phyloP scores from a whole-genome alignment of 2,888 invertebrate species.

The Salpingus planirostris region DNA sequence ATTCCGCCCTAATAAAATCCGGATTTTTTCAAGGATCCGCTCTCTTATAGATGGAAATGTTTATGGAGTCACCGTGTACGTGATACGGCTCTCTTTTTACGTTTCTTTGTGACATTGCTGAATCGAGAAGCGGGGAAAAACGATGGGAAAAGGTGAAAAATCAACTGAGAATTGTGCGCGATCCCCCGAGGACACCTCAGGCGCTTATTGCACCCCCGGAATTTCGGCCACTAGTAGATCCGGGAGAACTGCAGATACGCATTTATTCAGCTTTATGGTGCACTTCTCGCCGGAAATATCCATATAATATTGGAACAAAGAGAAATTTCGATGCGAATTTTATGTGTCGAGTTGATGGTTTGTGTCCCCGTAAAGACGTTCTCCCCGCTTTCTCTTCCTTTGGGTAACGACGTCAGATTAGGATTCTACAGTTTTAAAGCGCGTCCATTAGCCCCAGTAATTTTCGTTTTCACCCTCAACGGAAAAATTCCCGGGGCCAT shows the following conservation, averaged over 20 bases:
- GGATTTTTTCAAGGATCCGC: neutral
- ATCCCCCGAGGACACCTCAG: too few species aligned
- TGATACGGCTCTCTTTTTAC: constrained; percentile 12
- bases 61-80: constrained; percentile 3
- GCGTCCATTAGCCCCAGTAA: too few species aligned
- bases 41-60: too few species aligned
- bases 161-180: constrained; percentile 12
- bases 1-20: neutral
- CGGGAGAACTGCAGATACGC: neutral
- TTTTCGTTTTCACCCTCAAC: too few species aligned
- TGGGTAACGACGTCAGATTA: too few species aligned
- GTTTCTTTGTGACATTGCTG: constrained; percentile 10
- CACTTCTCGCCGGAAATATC: neutral
- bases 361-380: too few species aligned
- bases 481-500: too few species aligned
- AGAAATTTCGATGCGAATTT: neutral
- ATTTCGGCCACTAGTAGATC: neutral
- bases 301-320: neutral
- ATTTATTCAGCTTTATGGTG: neutral
- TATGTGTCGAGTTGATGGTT: neutral
- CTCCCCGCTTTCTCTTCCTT: too few species aligned
- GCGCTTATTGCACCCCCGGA: too few species aligned
- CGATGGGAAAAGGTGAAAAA: constrained; percentile 11
- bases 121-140: constrained; percentile 9
- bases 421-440: too few species aligned